phyloP scores from a whole-genome alignment of 2,797 vertebrate genomes.

The Clarias fuscus region DNA sequence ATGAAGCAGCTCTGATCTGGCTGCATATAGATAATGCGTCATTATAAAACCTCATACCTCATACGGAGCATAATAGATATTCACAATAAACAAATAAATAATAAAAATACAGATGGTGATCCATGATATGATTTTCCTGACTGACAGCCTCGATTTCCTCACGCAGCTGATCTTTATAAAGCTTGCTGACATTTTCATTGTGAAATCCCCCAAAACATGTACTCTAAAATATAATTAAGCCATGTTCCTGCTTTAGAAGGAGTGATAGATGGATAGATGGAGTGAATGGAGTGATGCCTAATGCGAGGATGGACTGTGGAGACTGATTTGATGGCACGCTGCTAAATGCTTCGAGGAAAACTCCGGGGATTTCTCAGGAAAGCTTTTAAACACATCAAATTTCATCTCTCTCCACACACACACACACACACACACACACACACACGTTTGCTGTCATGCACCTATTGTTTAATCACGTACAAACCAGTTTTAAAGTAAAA shows the following conservation, averaged over 20 bases:
- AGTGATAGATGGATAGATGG: not conserved
- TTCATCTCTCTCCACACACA: not conserved
- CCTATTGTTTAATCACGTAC: not conserved
- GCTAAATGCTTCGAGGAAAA: conserved; percentile 18
- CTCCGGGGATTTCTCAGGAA: not conserved
- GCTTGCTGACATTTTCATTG: not conserved
- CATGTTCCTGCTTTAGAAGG: not conserved
- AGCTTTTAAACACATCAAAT: conserved; percentile 27
- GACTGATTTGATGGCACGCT: not conserved
- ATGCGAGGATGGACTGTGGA: not conserved
- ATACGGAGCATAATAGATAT: not conserved
- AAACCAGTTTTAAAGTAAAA: not conserved
- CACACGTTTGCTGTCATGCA: not conserved
- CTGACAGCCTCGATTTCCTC: not conserved
- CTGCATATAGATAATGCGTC: conserved; percentile 42
- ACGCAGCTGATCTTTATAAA: not conserved
- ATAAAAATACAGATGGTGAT: conserved; percentile 12
- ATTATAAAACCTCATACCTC: conserved; percentile 19
- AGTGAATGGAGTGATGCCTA: not conserved
- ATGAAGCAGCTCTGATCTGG: conserved; percentile 37
- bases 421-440: too few species aligned
- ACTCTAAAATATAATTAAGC: not conserved
- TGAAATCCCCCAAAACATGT: not conserved
- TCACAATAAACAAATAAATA: conserved; percentile 16
- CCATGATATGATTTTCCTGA: not conserved